Evolutionary conservation across 1,140 invertebrate genomes (phyloP).

Genomic region (Drosophila rufa): DNA sequence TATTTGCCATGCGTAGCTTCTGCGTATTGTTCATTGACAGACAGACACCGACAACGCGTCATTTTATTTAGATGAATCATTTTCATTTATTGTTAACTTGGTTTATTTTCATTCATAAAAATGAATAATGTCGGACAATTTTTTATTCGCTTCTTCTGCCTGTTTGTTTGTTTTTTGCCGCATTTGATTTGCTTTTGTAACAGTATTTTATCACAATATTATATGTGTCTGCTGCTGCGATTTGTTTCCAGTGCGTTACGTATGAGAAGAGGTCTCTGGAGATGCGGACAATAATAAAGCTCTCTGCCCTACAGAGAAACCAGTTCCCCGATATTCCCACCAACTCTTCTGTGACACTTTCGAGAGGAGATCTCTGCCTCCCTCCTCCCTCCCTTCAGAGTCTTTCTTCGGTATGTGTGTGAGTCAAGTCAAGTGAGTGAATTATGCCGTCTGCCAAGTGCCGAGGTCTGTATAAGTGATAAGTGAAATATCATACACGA

Average conservation of each 20-base stretch:
- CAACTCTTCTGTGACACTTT: slow-evolving; percentile 62
- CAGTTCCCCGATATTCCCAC: slow-evolving; percentile 70
- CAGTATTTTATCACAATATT: slow-evolving; percentile 41
- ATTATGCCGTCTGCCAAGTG: slow-evolving; percentile 27
- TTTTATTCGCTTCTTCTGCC: slow-evolving; percentile 21
- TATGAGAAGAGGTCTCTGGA: slow-evolving; percentile 19
- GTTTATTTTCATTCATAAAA: slow-evolving; percentile 70
- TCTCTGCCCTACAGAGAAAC: slow-evolving; percentile 65
- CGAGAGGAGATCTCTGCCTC: slow-evolving; percentile 17
- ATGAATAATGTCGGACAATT: slow-evolving; percentile 58
- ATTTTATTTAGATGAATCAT: slow-evolving; percentile 69
- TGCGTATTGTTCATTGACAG: slow-evolving; percentile 44
- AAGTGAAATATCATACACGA: slow-evolving; percentile 51
- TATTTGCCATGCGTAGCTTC: slow-evolving; percentile 29
- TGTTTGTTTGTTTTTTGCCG: slow-evolving; percentile 51
- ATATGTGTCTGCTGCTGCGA: slow-evolving; percentile 15
- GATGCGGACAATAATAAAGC: slow-evolving; percentile 17
- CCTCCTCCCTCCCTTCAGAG: background rate
- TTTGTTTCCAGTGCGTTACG: slow-evolving; percentile 42
- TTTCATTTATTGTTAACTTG: slow-evolving; percentile 54
- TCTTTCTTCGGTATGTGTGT: background rate
- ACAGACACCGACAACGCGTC: slow-evolving; percentile 36
- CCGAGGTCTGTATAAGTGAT: slow-evolving; percentile 36
- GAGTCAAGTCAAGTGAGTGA: slow-evolving; percentile 40
- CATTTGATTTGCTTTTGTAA: slow-evolving; percentile 66